Evolutionary conservation across 2,797 vertebrate species (phyloP).

Genomic region (Aphelocoma californica): DNA sequence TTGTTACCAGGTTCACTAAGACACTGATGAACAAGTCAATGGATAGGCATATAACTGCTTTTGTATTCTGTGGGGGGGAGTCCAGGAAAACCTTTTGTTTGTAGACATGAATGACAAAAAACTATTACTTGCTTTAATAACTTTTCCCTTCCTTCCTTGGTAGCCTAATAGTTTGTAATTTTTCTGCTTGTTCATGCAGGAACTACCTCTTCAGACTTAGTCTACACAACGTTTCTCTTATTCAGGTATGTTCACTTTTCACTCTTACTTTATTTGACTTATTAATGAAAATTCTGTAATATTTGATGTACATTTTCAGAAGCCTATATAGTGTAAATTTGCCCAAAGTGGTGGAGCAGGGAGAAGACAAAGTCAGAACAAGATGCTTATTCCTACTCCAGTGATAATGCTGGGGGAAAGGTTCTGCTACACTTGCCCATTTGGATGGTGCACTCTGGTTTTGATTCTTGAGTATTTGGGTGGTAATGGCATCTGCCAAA

Average conservation of each 20-base stretch:
- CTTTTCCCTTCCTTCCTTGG: neutral
- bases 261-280: slow-evolving; percentile 22
- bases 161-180: slow-evolving; percentile 30
- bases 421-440: neutral
- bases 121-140: neutral
- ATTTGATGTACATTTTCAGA: slow-evolving; percentile 3
- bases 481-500: neutral
- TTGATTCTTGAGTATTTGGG: neutral
- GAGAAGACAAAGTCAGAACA: neutral
- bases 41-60: neutral
- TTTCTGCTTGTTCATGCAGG: slow-evolving; percentile 77
- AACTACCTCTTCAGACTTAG: slow-evolving; percentile 98
- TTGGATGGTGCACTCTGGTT: neutral
- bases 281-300: neutral
- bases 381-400: neutral
- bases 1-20: neutral
- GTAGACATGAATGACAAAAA: neutral
- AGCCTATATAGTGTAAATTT: slow-evolving; percentile 17
- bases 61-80: neutral
- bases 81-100: neutral
- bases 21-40: neutral
- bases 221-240: slow-evolving; percentile 91
- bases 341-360: neutral
- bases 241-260: slow-evolving; percentile 85
- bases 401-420: neutral